Evolutionary conservation across 2,888 invertebrate species (phyloP).

Genomic region (Epirrita christyi): DNA sequence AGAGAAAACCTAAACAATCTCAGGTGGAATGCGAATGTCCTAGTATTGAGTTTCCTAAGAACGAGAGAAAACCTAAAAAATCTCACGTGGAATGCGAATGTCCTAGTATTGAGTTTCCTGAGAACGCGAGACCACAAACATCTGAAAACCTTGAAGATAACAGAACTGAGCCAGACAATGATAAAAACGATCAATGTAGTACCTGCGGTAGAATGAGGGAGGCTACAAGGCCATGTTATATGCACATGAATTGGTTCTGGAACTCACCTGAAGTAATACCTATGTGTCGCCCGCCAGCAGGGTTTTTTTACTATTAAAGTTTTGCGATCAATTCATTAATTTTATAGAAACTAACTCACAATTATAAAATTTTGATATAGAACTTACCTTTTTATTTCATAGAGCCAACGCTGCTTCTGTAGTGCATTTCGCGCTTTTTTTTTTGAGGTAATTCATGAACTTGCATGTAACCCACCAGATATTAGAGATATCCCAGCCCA

Average conservation of each 20-base stretch:
- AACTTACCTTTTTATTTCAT: too few species aligned
- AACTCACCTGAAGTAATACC: constrained; percentile 8
- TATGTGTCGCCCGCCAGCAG: neutral
- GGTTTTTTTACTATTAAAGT: constrained; percentile 7
- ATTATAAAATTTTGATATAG: too few species aligned
- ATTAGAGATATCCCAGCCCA: too few species aligned
- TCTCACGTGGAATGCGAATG: constrained; percentile 1
- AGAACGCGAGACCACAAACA: neutral
- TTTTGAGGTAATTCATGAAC: too few species aligned
- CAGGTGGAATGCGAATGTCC: neutral
- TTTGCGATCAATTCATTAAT: too few species aligned
- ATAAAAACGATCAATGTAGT: constrained; percentile 6
- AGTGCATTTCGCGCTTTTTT: too few species aligned
- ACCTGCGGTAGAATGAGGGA: constrained; percentile 8
- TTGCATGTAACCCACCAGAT: too few species aligned
- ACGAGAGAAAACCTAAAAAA: constrained; percentile 2
- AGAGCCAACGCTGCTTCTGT: too few species aligned
- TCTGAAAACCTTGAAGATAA: neutral
- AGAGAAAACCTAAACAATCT: neutral
- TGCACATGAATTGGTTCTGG: constrained; percentile 14
- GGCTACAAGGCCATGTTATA: neutral
- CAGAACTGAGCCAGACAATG: neutral
- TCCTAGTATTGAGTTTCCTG: neutral
- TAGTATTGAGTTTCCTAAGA: neutral
- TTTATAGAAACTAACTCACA: too few species aligned